These are phyloP conservation scores for Esox masquinongy DNA, from an alignment of 2,797 vertebrate genomes.

Conservation along the genomic window DNA sequence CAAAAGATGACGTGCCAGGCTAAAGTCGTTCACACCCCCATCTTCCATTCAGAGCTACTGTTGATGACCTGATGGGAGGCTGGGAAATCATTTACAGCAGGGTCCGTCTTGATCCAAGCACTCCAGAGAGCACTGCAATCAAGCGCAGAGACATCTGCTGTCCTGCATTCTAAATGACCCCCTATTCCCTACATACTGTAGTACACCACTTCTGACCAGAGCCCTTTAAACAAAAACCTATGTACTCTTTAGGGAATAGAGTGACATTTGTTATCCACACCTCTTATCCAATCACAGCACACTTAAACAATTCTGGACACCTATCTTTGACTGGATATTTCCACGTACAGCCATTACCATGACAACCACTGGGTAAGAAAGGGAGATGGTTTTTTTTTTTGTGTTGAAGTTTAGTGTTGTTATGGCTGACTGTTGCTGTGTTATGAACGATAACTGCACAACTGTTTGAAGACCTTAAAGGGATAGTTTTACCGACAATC, in stretches of 20 bases:
- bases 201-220: neutral
- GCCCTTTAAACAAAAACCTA: neutral
- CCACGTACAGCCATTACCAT: constrained; percentile 33
- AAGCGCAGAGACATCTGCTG: constrained; percentile 18
- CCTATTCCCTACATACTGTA: neutral
- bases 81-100: constrained; percentile 18
- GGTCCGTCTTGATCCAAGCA: constrained; percentile 3
- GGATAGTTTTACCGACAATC: no score
- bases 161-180: neutral
- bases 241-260: neutral
- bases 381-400: no score
- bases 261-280: neutral
- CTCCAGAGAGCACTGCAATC: constrained; percentile 20
- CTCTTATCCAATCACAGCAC: constrained; percentile 9
- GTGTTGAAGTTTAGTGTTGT: no score
- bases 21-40: constrained; percentile 15
- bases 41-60: neutral
- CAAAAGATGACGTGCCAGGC: neutral
- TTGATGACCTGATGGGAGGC: constrained; percentile 12
- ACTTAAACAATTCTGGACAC: constrained; percentile 6
- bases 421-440: no score
- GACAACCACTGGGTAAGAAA: constrained; percentile 33
- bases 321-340: constrained; percentile 1
- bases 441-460: no score
- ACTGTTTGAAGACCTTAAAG: no score